These are phyloP conservation scores for Platyura marginata DNA, from an alignment of 1,140 invertebrate genomes.

Conservation along the genomic window DNA sequence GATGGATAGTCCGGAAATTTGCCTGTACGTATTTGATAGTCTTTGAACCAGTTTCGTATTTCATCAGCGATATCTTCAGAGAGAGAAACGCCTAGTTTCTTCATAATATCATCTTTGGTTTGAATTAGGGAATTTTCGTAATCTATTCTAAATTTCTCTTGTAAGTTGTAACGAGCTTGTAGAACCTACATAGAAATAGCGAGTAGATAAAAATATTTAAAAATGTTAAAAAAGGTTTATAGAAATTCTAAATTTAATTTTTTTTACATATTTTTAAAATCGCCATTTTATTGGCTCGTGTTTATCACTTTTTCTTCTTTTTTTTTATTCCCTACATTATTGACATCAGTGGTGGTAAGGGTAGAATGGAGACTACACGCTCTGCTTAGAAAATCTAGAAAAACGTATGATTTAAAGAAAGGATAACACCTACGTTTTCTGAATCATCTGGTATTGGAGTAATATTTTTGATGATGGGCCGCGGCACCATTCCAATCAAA, in stretches of 20 bases:
- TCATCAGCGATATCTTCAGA: constrained; percentile 70
- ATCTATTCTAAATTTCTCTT: constrained; percentile 35
- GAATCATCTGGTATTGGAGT: neutral
- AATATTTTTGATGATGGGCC: constrained; percentile 14
- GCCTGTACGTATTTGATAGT: constrained; percentile 58
- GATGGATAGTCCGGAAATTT: constrained; percentile 82
- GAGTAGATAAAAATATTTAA: no score
- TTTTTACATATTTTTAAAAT: no score
- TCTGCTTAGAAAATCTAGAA: no score
- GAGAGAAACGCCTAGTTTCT: constrained; percentile 42
- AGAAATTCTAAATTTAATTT: no score
- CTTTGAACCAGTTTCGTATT: constrained; percentile 66
- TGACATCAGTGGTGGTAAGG: no score
- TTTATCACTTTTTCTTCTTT: no score
- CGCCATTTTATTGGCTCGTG: no score
- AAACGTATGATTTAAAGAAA: no score
- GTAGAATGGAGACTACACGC: no score
- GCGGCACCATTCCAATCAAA: constrained; percentile 56
- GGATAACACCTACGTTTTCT: neutral
- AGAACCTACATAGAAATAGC: no score
- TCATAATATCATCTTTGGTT: constrained; percentile 37
- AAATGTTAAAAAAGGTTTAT: no score
- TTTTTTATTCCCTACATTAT: no score
- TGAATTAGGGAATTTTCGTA: constrained; percentile 37
- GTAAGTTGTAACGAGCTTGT: constrained; percentile 36